These are phyloP conservation scores for Dynastes grantii DNA, from an alignment of 2,888 invertebrate species.

Conservation along the genomic window DNA sequence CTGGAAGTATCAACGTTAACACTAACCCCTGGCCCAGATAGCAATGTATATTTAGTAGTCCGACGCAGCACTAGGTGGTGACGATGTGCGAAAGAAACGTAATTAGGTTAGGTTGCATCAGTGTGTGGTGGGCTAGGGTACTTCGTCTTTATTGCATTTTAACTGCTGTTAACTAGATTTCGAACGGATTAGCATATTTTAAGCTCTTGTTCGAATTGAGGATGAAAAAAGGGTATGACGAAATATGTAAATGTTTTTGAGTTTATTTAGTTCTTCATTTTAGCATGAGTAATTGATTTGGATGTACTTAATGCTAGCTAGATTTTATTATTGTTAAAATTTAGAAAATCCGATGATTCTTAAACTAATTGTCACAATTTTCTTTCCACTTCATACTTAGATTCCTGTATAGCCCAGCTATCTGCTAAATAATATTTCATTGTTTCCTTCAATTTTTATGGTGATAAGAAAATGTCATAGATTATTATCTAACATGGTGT, in stretches of 20 bases:
- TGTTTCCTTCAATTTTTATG: too few relatives aligned
- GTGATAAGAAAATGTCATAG: too few relatives aligned
- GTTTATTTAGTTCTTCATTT: conserved; percentile 30
- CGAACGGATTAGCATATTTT: conserved; percentile 43
- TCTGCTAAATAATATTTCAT: too few relatives aligned
- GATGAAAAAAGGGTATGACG: conserved; percentile 8
- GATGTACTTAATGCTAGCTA: too few relatives aligned
- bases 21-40: too few relatives aligned
- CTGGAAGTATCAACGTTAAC: background rate
- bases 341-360: too few relatives aligned
- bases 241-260: background rate
- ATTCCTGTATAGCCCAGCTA: too few relatives aligned
- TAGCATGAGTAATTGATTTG: background rate
- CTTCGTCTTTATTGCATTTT: conserved; percentile 43
- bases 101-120: conserved; percentile 30
- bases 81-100: conserved; percentile 37
- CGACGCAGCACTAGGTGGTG: background rate
- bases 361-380: too few relatives aligned
- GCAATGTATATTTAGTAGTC: background rate
- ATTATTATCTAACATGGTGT: too few relatives aligned
- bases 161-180: conserved; percentile 45
- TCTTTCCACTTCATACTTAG: too few relatives aligned
- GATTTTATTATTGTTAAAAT: too few relatives aligned
- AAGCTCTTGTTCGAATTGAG: conserved; percentile 31
- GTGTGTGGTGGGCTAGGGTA: conserved; percentile 16